Base-by-base conservation (phyloP, 92 coral and sea anemone genomes). In the Zoanthus sociatus region DNA sequence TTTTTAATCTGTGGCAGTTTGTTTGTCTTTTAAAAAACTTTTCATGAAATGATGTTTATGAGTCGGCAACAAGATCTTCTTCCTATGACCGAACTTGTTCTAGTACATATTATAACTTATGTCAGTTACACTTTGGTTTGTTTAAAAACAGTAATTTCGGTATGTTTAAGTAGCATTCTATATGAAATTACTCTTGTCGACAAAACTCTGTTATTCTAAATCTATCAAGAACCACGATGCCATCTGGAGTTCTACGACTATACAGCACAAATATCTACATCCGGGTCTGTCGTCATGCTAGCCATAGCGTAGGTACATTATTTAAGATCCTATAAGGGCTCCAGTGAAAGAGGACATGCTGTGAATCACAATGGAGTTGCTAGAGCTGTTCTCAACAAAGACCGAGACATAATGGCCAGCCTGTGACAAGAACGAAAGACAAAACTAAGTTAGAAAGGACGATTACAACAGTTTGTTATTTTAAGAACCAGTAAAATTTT, bases 311-410 rank as follows among this genome's bases (percentile, higher is more conserved):
- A 0, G 12, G 66, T 7, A 46, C 66, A 10, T 66, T 44, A 7
- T 64, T 88, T 67, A 94, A 42, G 92, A 91, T 46, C 99, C 99
- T 53, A 97, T 89, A 69, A 97, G 94, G 37, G 94, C 89, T 21
- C 99, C 99, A 31, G 99, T 91, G 83, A 97, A 97, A 0, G 99
- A 89, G 37, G 97, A 92, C 90, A 88, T 83, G 78, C 87, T 91
- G 86, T 91, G 87, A 74, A 97, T 92, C 69, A 71, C 88, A 83
- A 97, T 79, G 1, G 97, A 92, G 73, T 94, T 95, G 56, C 93
- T 95, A 55, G 99, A 95, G 82, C 96, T 95, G 93, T 97, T 97
- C 58, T 95, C 99, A 42, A 93, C 95, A 81, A 92, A 97, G 15
- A 97, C 94, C 12, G 99, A 97, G 9, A 92, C 95, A 82, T 97